phyloP scores from a whole-genome alignment of 2,797 vertebrate species.

The Sebastes variabilis region DNA sequence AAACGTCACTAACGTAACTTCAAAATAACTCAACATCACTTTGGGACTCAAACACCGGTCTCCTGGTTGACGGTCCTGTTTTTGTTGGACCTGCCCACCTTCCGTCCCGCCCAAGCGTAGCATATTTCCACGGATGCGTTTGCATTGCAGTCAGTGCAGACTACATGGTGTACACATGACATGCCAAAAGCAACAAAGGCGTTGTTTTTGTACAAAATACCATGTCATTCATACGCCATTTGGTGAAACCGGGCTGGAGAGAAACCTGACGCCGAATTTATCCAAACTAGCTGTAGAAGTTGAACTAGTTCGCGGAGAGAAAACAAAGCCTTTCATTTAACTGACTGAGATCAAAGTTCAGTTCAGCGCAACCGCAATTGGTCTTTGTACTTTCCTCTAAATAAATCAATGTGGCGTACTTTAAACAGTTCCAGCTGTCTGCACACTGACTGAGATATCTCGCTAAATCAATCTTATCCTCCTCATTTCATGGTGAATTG shows the following conservation, averaged over 20 bases:
- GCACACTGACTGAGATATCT: conserved; percentile 14
- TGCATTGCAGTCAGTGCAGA: too few relatives aligned
- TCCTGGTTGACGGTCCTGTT: not conserved
- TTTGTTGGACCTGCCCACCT: not conserved
- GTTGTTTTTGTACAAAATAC: too few relatives aligned
- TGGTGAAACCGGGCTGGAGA: too few relatives aligned
- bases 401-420: conserved; percentile 26
- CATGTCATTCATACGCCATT: too few relatives aligned
- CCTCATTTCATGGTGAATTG: conserved; percentile 59
- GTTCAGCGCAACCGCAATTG: not conserved
- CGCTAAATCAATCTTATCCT: conserved; percentile 56
- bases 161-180: too few relatives aligned
- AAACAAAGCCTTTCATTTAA: not conserved
- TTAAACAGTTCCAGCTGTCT: conserved; percentile 4
- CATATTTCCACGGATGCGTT: not conserved
- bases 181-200: too few relatives aligned
- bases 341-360: not conserved
- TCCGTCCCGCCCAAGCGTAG: not conserved
- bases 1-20: too few relatives aligned
- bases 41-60: not conserved
- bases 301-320: not conserved
- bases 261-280: not conserved
- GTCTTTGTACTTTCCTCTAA: conserved; percentile 4
- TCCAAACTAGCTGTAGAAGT: not conserved
- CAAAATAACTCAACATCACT: too few relatives aligned